Evolutionary conservation across 2,888 invertebrate species (phyloP), one percentile per base, ranked within the genome.

Genomic region (Venustoraphidia nigricollis): DNA sequence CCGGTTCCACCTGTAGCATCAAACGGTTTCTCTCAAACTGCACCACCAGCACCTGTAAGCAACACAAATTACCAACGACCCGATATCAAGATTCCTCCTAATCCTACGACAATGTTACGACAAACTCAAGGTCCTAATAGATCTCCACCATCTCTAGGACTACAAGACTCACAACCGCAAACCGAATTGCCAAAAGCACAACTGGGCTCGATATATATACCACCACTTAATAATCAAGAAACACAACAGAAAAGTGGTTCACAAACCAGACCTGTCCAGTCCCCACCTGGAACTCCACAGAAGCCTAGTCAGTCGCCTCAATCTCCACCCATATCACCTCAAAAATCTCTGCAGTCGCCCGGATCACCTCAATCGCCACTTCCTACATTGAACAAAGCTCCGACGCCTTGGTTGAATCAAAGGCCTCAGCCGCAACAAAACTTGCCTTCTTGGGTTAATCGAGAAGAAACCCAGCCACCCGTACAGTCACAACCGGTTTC

Each of bases 21-120:
- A n/a, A 43, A 34, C n/a, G 34, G 27, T 10, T 34, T 44, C 8
- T 27, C 11, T 34, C 4, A 44, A 27, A 73, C 73, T 40, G 72
- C 75, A 43, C 75, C 77, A 8, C 66, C 75, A 48, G 72, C 76
- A 14, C 66, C 69, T n/a, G 70, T 62, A n/a, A 55, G 68, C 71
- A 47, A 73, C 73, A 43, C 76, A 75, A 47, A 41, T 34, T 78
- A 77, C 36, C 76, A 78, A 62, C 68, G 83, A 51, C 83, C 83
- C 13, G 83, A 83, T 66, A 83, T 83, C 57, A 82, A 82, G 14
- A 83, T 83, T 44, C 83, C 83, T 8, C 72, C 79, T 52, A 83
- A 83, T 61, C 83, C 83, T 1, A 83, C 83, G 64, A 77, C 79
- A 34, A 70, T 77, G 66, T 62, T 83, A 52, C 71, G 79, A 54